Conservation (phyloP, 2,797 vertebrate species). For the Loris lydekkerianus region DNA sequence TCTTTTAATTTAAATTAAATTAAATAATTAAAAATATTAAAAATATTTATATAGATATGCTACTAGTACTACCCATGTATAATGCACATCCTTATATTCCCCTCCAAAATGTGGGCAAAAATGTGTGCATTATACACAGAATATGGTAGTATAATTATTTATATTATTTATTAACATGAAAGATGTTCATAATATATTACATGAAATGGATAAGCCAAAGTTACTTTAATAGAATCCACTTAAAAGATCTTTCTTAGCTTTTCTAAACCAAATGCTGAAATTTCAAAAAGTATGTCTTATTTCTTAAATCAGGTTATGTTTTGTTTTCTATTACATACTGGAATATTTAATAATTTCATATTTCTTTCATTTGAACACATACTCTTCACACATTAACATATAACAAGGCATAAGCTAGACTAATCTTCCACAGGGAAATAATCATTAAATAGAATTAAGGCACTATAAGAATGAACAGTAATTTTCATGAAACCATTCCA, state of each 20-base stretch:
- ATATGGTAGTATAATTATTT: neutral
- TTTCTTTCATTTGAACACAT: slow-evolving; percentile 21
- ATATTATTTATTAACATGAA: neutral
- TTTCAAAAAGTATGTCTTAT: neutral
- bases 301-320: neutral
- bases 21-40: too few relatives aligned
- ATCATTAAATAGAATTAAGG: slow-evolving; percentile 27
- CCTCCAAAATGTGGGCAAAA: too few relatives aligned
- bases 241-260: neutral
- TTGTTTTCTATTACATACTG: neutral
- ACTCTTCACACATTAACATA: neutral
- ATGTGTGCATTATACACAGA: too few relatives aligned
- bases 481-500: neutral
- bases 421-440: neutral
- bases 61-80: too few relatives aligned
- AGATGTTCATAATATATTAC: neutral
- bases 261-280: neutral
- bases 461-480: neutral
- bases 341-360: neutral
- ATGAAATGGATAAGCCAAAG: neutral
- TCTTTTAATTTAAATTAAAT: too few relatives aligned
- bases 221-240: neutral
- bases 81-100: too few relatives aligned
- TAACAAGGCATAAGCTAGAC: neutral
- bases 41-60: too few relatives aligned